phyloP scores from a whole-genome alignment of 2,113 vertebrate genomes.

The Dicerorhinus sumatrensis region DNA sequence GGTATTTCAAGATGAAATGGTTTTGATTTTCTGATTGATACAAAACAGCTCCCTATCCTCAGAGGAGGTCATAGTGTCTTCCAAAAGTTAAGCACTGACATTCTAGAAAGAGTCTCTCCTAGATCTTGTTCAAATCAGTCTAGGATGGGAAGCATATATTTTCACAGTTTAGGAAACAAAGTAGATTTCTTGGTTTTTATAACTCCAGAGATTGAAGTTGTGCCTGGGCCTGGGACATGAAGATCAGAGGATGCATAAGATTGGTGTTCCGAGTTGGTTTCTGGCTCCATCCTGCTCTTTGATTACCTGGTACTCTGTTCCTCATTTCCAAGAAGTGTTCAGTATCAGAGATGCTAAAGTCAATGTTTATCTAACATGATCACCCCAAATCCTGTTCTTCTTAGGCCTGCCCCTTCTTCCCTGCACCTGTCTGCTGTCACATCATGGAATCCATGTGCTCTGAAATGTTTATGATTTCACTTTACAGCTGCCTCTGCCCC shows the following conservation, averaged over 20 bases:
- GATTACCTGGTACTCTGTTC: background rate
- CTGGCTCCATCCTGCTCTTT: background rate
- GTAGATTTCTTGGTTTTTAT: background rate
- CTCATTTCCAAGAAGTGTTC: background rate
- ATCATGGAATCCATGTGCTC: slow-evolving; percentile 64
- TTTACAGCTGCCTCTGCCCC: slow-evolving; percentile 66
- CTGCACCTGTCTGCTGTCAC: slow-evolving; percentile 69
- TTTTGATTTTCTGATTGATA: slow-evolving; percentile 23
- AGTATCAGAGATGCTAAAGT: background rate
- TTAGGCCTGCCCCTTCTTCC: slow-evolving; percentile 6
- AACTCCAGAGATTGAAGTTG: background rate
- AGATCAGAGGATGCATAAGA: background rate
- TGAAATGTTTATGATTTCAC: slow-evolving; percentile 76
- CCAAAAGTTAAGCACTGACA: background rate
- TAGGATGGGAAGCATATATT: background rate
- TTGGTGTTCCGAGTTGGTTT: rapidly evolving
- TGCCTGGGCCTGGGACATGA: background rate
- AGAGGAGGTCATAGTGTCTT: background rate
- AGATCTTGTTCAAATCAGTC: background rate
- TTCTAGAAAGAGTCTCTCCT: background rate
- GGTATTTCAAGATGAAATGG: background rate
- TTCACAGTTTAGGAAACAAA: background rate
- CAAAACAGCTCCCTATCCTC: background rate
- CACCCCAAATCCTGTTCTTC: slow-evolving; percentile 16
- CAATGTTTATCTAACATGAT: slow-evolving; percentile 48